Evolutionary conservation across 2,888 invertebrate species (phyloP).

Genomic region (Chalcis sispes): DNA sequence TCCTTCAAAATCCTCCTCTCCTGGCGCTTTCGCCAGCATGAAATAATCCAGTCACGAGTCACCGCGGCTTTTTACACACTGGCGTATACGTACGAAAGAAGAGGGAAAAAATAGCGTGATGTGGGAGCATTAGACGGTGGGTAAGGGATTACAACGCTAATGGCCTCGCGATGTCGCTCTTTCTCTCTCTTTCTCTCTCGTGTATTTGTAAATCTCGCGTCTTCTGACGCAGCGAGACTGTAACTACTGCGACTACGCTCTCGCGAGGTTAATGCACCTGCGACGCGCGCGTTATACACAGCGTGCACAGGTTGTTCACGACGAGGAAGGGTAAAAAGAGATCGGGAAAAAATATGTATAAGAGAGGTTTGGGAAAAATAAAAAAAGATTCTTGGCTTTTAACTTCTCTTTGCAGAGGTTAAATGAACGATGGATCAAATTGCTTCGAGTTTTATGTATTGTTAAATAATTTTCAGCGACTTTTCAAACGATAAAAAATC

Average conservation of each 20-base stretch:
- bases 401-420: slow-evolving; percentile 1
- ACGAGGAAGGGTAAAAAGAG: slow-evolving; percentile 3
- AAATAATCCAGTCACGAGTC: slow-evolving; percentile 29
- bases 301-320: not conserved
- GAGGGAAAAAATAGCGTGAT: not conserved
- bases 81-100: not conserved
- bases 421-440: not conserved
- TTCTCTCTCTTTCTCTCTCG: not conserved
- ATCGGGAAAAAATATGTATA: not conserved
- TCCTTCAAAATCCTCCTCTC: slow-evolving; percentile 13
- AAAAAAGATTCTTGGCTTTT: not conserved
- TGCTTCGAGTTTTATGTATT: too few relatives aligned
- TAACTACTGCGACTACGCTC: slow-evolving; percentile 4
- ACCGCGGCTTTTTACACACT: not conserved
- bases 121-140: too few relatives aligned
- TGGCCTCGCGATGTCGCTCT: slow-evolving; percentile 19
- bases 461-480: too few relatives aligned
- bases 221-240: slow-evolving; percentile 12
- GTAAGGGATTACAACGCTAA: slow-evolving; percentile 5
- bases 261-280: slow-evolving; percentile 39
- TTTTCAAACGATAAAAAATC: too few relatives aligned
- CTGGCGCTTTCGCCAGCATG: not conserved
- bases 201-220: slow-evolving; percentile 30
- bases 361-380: not conserved
- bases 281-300: not conserved